phyloP scores from a whole-genome alignment of 2,113 vertebrate genomes.

The Mesoclemmys tuberculata region DNA sequence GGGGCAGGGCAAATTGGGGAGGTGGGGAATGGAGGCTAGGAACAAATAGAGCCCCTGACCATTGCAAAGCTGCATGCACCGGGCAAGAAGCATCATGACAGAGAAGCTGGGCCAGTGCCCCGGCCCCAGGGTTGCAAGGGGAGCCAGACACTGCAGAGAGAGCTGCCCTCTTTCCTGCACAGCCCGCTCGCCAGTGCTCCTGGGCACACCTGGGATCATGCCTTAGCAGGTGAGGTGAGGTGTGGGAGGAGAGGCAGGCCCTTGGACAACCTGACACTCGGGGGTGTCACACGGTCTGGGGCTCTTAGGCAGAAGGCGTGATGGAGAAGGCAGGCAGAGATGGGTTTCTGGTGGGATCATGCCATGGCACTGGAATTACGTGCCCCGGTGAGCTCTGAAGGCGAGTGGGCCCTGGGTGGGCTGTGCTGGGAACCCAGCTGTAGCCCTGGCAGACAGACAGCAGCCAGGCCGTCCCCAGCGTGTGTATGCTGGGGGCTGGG shows the following conservation, averaged over 20 bases:
- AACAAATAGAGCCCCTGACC: background rate
- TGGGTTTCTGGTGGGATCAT: background rate
- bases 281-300: background rate
- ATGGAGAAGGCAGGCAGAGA: background rate
- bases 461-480: background rate
- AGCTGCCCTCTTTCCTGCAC: background rate
- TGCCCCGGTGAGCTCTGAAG: background rate
- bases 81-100: background rate
- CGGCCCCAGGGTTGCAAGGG: background rate
- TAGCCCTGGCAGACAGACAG: background rate
- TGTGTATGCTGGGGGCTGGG: background rate
- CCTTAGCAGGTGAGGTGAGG: background rate
- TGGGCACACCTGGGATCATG: background rate
- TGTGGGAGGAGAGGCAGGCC: too few species aligned
- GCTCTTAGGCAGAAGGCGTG: background rate
- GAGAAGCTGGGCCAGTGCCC: background rate
- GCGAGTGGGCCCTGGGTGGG: background rate
- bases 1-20: too few species aligned
- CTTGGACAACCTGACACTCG: background rate
- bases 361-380: background rate
- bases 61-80: background rate
- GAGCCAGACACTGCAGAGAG: too few species aligned
- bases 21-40: background rate
- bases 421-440: background rate
- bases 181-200: background rate